phyloP scores from a whole-genome alignment of 2,113 vertebrate genomes.

The Callocephalon fimbriatum region DNA sequence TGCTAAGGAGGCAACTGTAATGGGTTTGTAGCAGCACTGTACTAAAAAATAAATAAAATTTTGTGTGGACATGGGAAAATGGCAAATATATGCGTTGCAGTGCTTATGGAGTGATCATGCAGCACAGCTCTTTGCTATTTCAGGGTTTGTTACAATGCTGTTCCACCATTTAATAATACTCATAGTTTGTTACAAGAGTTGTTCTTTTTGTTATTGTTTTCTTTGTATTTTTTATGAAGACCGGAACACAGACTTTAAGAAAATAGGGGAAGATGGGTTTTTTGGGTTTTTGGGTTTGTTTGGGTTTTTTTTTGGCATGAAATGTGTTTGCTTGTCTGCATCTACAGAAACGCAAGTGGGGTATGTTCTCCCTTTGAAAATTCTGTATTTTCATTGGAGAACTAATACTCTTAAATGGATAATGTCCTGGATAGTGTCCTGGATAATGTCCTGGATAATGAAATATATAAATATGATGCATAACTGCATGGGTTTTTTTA shows the following conservation, averaged over 20 bases:
- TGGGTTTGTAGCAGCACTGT: neutral
- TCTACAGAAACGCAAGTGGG: neutral
- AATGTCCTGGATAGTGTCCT: neutral
- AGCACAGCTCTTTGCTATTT: neutral
- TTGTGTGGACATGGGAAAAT: neutral
- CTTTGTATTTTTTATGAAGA: neutral
- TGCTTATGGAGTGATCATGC: neutral
- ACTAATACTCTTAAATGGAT: neutral
- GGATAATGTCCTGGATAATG: neutral
- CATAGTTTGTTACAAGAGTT: neutral
- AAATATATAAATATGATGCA: accelerated
- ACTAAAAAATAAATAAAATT: neutral
- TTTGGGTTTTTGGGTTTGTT: neutral
- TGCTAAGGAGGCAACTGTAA: neutral
- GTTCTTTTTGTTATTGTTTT: neutral
- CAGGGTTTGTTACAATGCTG: neutral
- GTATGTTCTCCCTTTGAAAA: neutral
- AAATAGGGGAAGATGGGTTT: neutral
- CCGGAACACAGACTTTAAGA: neutral
- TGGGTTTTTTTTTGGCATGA: neutral
- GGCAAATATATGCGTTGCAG: neutral
- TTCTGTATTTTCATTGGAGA: neutral
- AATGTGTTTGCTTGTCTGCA: neutral
- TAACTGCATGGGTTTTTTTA: neutral
- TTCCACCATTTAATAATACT: neutral